Evolutionary conservation across 2,113 vertebrate species (phyloP).

Genomic region (Miniopterus natalensis): DNA sequence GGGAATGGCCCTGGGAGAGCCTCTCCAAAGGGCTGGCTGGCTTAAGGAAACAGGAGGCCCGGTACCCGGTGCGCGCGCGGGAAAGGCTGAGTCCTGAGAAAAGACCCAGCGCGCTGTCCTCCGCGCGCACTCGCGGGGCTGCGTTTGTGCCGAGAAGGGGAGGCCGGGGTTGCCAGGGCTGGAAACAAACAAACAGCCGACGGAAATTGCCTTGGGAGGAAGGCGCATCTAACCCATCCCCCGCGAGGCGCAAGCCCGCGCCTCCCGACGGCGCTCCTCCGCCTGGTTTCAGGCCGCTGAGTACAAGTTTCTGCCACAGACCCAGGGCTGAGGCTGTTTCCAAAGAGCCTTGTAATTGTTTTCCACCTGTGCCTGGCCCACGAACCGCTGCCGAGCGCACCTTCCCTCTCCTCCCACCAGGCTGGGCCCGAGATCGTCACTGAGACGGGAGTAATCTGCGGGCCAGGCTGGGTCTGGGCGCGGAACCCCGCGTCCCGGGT

Average conservation of each 20-base stretch:
- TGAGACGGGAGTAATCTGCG: background rate
- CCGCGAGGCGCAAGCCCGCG: background rate
- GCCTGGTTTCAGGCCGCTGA: slow-evolving; percentile 68
- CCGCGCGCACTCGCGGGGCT: background rate
- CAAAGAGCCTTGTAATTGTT: slow-evolving; percentile 65
- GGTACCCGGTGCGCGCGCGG: rapidly evolving
- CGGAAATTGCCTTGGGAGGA: slow-evolving; percentile 21
- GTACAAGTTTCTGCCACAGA: slow-evolving; percentile 80
- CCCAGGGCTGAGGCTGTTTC: background rate
- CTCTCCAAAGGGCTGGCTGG: background rate
- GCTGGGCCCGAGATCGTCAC: background rate
- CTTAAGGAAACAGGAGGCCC: background rate
- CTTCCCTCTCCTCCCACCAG: background rate
- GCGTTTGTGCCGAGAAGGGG: background rate
- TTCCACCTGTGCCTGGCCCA: slow-evolving; percentile 41
- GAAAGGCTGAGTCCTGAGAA: background rate
- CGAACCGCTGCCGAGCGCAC: background rate
- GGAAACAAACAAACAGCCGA: slow-evolving; percentile 49
- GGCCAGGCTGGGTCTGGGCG: background rate
- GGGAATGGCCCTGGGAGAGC: background rate
- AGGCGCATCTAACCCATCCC: slow-evolving; percentile 1
- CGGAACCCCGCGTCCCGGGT: no score
- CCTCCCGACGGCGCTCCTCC: background rate
- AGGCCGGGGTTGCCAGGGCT: slow-evolving; percentile 39
- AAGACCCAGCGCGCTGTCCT: background rate